phyloP scores from a whole-genome alignment of 2,888 invertebrate species.

The Elaeidobius kamerunicus region DNA sequence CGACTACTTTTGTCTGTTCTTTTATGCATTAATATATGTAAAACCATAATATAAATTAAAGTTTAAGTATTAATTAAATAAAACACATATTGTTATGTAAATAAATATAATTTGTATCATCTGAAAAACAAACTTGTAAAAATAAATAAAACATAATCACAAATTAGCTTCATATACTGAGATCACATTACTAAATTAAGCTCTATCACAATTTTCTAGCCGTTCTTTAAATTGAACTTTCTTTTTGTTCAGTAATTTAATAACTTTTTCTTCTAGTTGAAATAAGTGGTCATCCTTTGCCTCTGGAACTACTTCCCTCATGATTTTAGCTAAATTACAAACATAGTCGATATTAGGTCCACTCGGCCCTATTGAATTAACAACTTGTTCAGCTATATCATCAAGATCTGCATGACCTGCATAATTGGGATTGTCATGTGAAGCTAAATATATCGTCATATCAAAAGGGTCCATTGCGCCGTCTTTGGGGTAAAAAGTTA shows the following conservation, averaged over 20 bases:
- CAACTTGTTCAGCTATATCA: conserved; percentile 77
- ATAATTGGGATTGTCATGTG: conserved; percentile 67
- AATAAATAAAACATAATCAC: too few species aligned
- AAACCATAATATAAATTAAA: too few species aligned
- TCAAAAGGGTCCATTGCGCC: conserved; percentile 56
- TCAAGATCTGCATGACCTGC: conserved; percentile 72
- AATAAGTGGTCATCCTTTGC: conserved; percentile 73
- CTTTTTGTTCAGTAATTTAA: conserved; percentile 18
- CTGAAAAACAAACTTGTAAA: too few species aligned
- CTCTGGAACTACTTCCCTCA: conserved; percentile 71
- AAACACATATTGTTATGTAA: too few species aligned
- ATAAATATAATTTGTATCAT: too few species aligned
- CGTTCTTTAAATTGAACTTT: conserved; percentile 8
- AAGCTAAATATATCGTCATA: conserved; percentile 79
- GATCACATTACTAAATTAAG: too few species aligned
- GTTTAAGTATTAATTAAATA: too few species aligned
- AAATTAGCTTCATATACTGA: too few species aligned
- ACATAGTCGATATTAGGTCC: conserved; percentile 92
- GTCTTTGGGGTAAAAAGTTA: conserved; percentile 67
- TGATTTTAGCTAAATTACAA: conserved; percentile 74
- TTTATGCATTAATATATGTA: too few species aligned
- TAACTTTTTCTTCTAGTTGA: conserved; percentile 31
- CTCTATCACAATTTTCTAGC: conserved; percentile 13
- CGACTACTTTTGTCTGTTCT: too few species aligned
- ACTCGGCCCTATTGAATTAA: conserved; percentile 73